These are phyloP conservation scores for Andrena fulva DNA, from an alignment of 2,888 invertebrate genomes.

Conservation along the genomic window DNA sequence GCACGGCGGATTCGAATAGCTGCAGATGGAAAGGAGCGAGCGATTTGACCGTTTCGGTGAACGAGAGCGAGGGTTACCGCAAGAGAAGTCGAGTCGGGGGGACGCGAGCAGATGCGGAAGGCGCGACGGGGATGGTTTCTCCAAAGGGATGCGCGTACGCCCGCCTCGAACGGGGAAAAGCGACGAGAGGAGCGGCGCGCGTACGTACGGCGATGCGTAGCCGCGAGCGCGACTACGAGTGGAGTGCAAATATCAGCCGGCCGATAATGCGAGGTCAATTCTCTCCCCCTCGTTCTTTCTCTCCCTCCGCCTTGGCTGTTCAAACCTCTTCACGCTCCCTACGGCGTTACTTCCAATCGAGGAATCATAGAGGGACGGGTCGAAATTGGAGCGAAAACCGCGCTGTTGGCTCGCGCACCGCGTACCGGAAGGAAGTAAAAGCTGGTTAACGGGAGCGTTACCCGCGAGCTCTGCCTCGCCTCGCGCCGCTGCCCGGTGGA, in stretches of 20 bases:
- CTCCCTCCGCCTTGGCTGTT: constrained; percentile 52
- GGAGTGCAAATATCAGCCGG: constrained; percentile 83
- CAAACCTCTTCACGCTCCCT: constrained; percentile 68
- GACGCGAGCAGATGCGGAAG: neutral
- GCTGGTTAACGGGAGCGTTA: constrained; percentile 38
- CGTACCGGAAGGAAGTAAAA: constrained; percentile 51
- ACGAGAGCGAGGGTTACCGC: neutral
- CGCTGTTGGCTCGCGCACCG: constrained; percentile 34
- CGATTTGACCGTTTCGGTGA: too few species aligned
- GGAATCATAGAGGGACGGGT: constrained; percentile 65
- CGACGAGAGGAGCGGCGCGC: neutral
- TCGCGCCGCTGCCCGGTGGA: neutral
- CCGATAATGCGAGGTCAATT: constrained; percentile 82
- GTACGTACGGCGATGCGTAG: constrained; percentile 51
- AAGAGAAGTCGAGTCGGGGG: neutral
- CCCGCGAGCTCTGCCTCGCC: neutral
- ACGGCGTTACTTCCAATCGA: constrained; percentile 73
- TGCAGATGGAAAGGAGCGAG: too few species aligned
- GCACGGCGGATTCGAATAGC: neutral
- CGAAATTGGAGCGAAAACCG: constrained; percentile 58
- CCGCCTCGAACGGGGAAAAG: neutral
- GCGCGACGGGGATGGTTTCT: neutral
- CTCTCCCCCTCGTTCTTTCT: constrained; percentile 52
- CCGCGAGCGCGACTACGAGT: constrained; percentile 77
- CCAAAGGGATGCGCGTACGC: neutral